Conservation (phyloP, 2,113 vertebrate genomes). For the Ellobius talpinus region DNA sequence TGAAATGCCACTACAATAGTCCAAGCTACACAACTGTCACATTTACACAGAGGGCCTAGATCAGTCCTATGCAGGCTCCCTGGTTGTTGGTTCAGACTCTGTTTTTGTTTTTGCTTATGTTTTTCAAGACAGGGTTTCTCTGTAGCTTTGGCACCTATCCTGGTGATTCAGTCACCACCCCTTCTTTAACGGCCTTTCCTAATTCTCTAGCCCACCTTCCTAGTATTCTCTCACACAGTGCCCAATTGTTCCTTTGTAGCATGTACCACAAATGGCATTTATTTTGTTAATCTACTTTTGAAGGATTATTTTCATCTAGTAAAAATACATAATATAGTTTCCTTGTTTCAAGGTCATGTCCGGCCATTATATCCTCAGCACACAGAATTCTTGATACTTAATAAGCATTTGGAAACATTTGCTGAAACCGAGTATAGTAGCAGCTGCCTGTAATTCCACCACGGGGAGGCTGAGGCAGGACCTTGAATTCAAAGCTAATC, state of each 20-base stretch:
- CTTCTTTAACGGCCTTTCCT: slow-evolving; percentile 40
- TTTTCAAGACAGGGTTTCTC: no score
- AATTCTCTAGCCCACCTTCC: background rate
- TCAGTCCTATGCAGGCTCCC: background rate
- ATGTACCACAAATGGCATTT: slow-evolving; percentile 36
- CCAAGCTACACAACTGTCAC: background rate
- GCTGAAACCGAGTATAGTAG: background rate
- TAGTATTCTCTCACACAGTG: background rate
- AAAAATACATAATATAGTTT: background rate
- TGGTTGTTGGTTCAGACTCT: background rate
- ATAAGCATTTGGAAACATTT: slow-evolving; percentile 37
- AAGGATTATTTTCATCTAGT: background rate
- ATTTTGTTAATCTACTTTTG: slow-evolving; percentile 31
- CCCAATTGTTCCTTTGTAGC: slow-evolving; percentile 9
- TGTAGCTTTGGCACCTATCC: no score
- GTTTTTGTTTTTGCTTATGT: no score
- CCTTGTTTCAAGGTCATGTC: background rate
- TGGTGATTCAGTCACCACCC: background rate
- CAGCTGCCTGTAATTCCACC: background rate
- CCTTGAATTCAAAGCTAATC: background rate
- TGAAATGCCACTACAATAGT: background rate
- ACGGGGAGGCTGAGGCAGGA: background rate
- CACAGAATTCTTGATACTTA: slow-evolving; percentile 32
- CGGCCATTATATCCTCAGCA: background rate
- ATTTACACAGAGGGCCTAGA: background rate